phyloP scores from a whole-genome alignment of 1,140 invertebrate genomes.

The Venustaconcha ellipsiformis region DNA sequence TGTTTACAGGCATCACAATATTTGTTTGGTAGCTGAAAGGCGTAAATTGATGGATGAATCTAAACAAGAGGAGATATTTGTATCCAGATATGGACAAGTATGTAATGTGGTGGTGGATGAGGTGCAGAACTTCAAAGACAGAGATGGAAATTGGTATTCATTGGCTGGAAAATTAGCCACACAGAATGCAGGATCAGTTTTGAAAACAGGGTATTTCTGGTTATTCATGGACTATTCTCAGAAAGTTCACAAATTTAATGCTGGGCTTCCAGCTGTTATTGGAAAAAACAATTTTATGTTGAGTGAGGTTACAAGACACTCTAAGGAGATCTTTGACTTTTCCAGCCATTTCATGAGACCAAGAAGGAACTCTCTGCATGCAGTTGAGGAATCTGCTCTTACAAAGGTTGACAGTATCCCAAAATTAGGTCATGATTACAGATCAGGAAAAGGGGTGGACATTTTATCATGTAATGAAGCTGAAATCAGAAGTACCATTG shows the following conservation, averaged over 20 bases:
- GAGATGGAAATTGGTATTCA: slow-evolving; percentile 60
- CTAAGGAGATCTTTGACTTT: slow-evolving; percentile 59
- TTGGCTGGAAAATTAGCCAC: slow-evolving; percentile 39
- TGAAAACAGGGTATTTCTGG: slow-evolving; percentile 52
- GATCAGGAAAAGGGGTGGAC: slow-evolving; percentile 46
- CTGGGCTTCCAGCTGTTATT: slow-evolving; percentile 54
- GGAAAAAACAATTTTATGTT: slow-evolving; percentile 63
- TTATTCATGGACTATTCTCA: slow-evolving; percentile 61
- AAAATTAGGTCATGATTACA: slow-evolving; percentile 49
- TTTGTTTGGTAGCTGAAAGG: slow-evolving; percentile 46
- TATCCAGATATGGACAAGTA: slow-evolving; percentile 32
- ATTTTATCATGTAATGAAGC: slow-evolving; percentile 47
- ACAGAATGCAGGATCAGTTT: slow-evolving; percentile 13
- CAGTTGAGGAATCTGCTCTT: slow-evolving; percentile 7
- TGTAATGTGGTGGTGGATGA: slow-evolving; percentile 55
- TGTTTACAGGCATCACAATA: slow-evolving; percentile 48
- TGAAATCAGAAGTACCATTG: slow-evolving; percentile 38
- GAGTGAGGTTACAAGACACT: slow-evolving; percentile 55
- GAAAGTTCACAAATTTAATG: slow-evolving; percentile 61
- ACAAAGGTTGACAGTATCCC: slow-evolving; percentile 32
- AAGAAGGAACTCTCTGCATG: slow-evolving; percentile 17
- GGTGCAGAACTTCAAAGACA: slow-evolving; percentile 60
- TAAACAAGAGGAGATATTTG: not conserved
- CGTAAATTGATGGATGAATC: slow-evolving; percentile 43
- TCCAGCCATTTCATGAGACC: slow-evolving; percentile 51